These are phyloP conservation scores for Antechinus flavipes DNA, from an alignment of 2,113 vertebrate species.

Conservation along the genomic window DNA sequence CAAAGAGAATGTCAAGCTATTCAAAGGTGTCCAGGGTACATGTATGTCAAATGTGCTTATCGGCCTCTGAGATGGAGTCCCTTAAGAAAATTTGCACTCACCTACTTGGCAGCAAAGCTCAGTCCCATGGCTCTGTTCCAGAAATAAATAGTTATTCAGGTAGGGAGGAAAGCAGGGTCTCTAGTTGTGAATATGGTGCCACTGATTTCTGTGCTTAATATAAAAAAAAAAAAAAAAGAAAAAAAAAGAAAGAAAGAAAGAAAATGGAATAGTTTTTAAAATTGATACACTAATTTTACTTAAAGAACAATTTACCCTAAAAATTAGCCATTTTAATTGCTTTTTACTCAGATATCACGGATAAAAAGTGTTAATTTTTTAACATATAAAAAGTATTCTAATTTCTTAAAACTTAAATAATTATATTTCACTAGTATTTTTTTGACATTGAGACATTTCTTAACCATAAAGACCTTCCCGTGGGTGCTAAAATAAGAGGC, in stretches of 20 bases:
- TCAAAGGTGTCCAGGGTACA: not conserved
- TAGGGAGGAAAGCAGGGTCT: not conserved
- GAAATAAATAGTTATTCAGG: not conserved
- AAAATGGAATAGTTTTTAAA: not conserved
- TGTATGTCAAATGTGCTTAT: not conserved
- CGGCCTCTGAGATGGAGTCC: not conserved
- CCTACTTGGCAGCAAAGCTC: too few relatives aligned
- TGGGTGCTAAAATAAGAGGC: too few relatives aligned
- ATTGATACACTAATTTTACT: not conserved
- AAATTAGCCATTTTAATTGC: too few relatives aligned
- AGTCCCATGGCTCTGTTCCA: not conserved
- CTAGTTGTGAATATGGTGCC: not conserved
- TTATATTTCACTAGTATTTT: not conserved
- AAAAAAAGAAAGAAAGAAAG: too few relatives aligned
- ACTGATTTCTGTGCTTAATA: not conserved
- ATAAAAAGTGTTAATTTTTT: too few relatives aligned
- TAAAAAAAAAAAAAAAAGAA: too few relatives aligned
- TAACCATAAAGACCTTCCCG: not conserved
- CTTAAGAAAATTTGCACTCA: not conserved
- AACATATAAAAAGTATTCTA: not conserved
- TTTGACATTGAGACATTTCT: not conserved
- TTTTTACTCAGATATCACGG: too few relatives aligned
- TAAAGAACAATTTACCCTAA: not conserved
- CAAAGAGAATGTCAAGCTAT: not conserved
- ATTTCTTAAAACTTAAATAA: not conserved